Evolutionary conservation across 2,888 invertebrate species (phyloP).

Genomic region (Apodemia mormo): DNA sequence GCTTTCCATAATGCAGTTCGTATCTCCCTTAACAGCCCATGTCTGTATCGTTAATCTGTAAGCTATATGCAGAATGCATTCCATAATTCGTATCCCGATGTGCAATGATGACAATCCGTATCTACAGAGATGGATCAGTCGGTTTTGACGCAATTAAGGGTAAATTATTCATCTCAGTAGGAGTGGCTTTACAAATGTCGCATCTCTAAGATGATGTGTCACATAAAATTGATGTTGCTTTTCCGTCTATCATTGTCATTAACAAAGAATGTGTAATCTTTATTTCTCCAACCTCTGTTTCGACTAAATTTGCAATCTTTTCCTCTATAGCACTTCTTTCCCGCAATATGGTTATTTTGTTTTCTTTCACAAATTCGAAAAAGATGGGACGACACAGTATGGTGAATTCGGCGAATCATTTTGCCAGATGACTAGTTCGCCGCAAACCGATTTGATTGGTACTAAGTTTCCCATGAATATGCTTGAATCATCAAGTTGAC

Average conservation of each 20-base stretch:
- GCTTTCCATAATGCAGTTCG: background rate
- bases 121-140: background rate
- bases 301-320: constrained; percentile 2
- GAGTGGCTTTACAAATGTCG: constrained; percentile 21
- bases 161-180: constrained; percentile 19
- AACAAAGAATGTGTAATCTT: constrained; percentile 7
- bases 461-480: background rate
- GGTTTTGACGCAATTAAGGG: constrained; percentile 4
- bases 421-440: constrained; percentile 27
- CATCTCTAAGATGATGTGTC: constrained; percentile 13
- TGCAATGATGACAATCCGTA: constrained; percentile 14
- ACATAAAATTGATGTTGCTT: constrained; percentile 16
- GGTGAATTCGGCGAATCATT: too few relatives aligned
- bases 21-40: background rate
- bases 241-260: constrained; percentile 20
- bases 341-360: too few relatives aligned
- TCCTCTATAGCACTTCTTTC: constrained; percentile 10
- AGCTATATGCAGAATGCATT: constrained; percentile 11
- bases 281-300: constrained; percentile 15
- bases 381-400: too few relatives aligned
- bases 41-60: constrained; percentile 6
- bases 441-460: constrained; percentile 4
- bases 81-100: background rate
- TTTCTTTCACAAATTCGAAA: too few relatives aligned
- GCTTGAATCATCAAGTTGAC: constrained; percentile 13